Evolutionary conservation across 2,888 invertebrate genomes (phyloP).

Genomic region (Dicycla oo): DNA sequence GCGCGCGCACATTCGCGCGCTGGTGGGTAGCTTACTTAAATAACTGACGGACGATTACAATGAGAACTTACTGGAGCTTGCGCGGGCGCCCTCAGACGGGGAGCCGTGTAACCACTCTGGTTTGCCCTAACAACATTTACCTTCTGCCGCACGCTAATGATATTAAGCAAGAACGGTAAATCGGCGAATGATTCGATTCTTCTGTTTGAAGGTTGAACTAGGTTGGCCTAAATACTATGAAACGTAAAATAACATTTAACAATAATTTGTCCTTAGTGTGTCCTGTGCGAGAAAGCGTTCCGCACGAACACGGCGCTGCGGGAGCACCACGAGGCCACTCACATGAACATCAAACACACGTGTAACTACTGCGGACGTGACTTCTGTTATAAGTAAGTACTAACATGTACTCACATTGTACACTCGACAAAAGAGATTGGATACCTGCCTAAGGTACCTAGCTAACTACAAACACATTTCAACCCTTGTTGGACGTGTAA

Average conservation of each 20-base stretch:
- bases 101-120: too few relatives aligned
- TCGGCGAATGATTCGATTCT: too few relatives aligned
- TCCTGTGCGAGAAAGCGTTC: slow-evolving; percentile 86
- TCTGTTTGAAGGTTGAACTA: too few relatives aligned
- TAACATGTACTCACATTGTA: not conserved
- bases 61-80: too few relatives aligned
- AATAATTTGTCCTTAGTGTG: slow-evolving; percentile 73
- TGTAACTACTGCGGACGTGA: slow-evolving; percentile 85
- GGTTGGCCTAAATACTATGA: too few relatives aligned
- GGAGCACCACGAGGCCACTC: slow-evolving; percentile 87
- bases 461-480: not conserved
- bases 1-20: too few relatives aligned
- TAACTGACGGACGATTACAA: too few relatives aligned
- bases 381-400: slow-evolving; percentile 85
- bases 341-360: slow-evolving; percentile 88
- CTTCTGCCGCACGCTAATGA: too few relatives aligned
- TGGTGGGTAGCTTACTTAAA: too few relatives aligned
- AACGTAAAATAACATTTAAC: not conserved
- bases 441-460: not conserved
- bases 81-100: too few relatives aligned
- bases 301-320: slow-evolving; percentile 85
- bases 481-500: not conserved
- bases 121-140: too few relatives aligned
- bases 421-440: slow-evolving; percentile 7
- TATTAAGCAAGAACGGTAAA: too few relatives aligned